Evolutionary conservation across 2,113 vertebrate species (phyloP), one percentile per base, ranked within the genome.

Genomic region (Lota lota): DNA sequence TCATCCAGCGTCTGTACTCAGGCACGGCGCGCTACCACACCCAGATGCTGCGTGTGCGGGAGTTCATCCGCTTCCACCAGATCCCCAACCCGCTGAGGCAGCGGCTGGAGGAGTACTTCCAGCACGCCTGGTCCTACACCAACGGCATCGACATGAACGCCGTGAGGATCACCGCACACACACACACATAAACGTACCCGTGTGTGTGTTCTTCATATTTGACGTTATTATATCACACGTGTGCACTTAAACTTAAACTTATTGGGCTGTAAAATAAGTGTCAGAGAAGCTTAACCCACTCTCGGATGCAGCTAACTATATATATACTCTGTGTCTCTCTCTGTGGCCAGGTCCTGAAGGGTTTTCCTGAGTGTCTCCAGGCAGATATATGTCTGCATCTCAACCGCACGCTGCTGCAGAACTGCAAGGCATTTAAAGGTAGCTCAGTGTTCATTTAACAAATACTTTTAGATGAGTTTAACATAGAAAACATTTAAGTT

Each of bases 321-420:
- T 16, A 53, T 53, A 53, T 16, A 53, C 58, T 18, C 22, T 17
- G 8, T 0, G 8, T 17, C 8, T 54, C 0, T 59, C n/a, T 0
- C 0, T 57, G 16, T 0, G 8, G 28, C n/a, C 85, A 96, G 95
- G 95, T 96, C 73, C 88, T 97, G 76, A 96, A 97, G 81, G 95
- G 95, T 1, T 97, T 97, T 76, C 95, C 95, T 0, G 95, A 96
- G 85, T 97, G 95, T 83, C 91, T 97, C 66, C 95, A 97, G 81
- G 95, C 95, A 0, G 95, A 96, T 73, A 97, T 97, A 85, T 96
- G 94, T 87, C 91, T 97, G 69, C 95, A 97, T 77, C 91, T 97
- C 47, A 96, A 96, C 85, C 93, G 95, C 50, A 92, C 87, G 0
- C 90, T 97, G 63, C 91, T 97, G 76, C 93, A 96, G 84, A 93